Percentiles rank a stretch among this genome's conserved stretches.
Evolutionary conservation across 2,113 vertebrate species (phyloP).

Genomic region (Polypterus bichir): DNA sequence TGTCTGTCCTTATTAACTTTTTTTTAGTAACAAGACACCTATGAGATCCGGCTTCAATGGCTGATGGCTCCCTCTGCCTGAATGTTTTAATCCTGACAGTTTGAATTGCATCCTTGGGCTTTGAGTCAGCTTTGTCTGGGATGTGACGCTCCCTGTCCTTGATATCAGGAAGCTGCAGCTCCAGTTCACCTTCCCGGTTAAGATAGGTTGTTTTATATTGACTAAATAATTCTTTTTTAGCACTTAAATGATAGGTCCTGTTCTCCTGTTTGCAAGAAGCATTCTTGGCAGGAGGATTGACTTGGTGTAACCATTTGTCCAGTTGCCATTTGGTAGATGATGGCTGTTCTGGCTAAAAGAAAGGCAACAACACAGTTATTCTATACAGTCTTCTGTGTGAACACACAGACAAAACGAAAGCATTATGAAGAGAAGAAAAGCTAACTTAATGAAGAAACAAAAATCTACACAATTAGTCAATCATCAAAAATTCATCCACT

Average conservation of each 20-base stretch:
- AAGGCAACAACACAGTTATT: not conserved
- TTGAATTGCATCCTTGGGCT: constrained; percentile 49
- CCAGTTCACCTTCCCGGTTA: constrained; percentile 47
- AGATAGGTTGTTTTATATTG: constrained; percentile 23
- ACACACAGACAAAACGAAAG: no score
- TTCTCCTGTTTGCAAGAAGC: constrained; percentile 52
- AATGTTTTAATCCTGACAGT: constrained; percentile 47
- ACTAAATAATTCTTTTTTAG: constrained; percentile 12
- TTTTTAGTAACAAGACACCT: constrained; percentile 43
- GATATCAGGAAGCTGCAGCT: constrained; percentile 41
- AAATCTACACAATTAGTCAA: no score
- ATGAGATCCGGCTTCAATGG: constrained; percentile 36
- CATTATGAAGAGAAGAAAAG: no score
- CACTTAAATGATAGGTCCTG: constrained; percentile 17
- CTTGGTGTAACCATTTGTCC: constrained; percentile 89
- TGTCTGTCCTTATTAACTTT: constrained; percentile 35
- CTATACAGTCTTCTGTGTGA: no score
- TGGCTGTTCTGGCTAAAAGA: constrained; percentile 54
- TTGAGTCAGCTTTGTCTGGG: constrained; percentile 45
- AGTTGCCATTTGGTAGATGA: constrained; percentile 86
- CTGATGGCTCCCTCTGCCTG: constrained; percentile 53
- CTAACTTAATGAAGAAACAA: no score
- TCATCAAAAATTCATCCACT: no score
- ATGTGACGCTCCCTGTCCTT: constrained; percentile 49
- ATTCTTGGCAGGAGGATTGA: constrained; percentile 56